phyloP scores from a whole-genome alignment of 2,888 invertebrate species.

The Bellardia pandia region DNA sequence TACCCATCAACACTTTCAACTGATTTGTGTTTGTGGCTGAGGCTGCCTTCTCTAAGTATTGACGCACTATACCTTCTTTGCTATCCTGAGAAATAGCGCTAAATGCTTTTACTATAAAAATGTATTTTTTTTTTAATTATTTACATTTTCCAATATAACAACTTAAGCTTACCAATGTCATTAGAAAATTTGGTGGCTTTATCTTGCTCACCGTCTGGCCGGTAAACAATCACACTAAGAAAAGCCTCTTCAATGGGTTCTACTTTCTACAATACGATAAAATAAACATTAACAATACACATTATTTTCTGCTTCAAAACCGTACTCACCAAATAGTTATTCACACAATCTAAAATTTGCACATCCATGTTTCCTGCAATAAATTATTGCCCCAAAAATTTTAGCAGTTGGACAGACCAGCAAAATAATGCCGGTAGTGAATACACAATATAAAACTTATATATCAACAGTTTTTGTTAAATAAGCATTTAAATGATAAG shows the following conservation, averaged over 20 bases:
- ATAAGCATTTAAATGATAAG: not conserved
- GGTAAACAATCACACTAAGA: constrained; percentile 93
- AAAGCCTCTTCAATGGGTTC: constrained; percentile 95
- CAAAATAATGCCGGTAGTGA: constrained; percentile 22
- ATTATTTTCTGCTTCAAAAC: not conserved
- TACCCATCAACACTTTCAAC: constrained; percentile 89
- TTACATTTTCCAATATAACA: not conserved
- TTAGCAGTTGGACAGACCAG: constrained; percentile 11
- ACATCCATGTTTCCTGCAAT: constrained; percentile 76
- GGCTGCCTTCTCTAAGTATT: constrained; percentile 90
- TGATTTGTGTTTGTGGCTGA: constrained; percentile 90
- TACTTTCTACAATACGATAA: constrained; percentile 86
- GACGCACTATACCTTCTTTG: constrained; percentile 90
- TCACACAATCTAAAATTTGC: constrained; percentile 79
- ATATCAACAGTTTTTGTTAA: not conserved
- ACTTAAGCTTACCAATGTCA: constrained; percentile 85
- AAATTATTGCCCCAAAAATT: not conserved
- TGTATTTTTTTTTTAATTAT: not conserved
- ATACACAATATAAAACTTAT: not conserved
- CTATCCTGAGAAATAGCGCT: constrained; percentile 88
- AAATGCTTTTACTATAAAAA: constrained; percentile 86
- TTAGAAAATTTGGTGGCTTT: constrained; percentile 88
- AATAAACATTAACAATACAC: not conserved
- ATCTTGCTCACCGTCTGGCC: constrained; percentile 88
- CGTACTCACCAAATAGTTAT: constrained; percentile 79